Evolutionary conservation across 2,888 invertebrate genomes (phyloP), one percentile per base, ranked within the genome.

Genomic region (Tinea pellionella): DNA sequence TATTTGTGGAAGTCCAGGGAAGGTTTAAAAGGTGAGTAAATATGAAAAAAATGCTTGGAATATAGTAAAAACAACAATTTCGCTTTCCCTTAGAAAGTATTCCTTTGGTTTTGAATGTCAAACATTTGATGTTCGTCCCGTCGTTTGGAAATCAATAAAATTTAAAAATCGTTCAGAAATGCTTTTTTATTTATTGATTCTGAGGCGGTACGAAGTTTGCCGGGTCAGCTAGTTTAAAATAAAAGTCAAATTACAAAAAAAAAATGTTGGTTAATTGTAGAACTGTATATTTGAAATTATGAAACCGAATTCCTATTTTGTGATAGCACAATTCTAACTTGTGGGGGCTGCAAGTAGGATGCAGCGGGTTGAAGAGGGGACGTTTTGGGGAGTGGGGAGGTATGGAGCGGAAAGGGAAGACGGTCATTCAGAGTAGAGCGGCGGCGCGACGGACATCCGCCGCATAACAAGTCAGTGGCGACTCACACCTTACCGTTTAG

Each of bases 401-500:
- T 19, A 53, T 12, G 68, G 66, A 73, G 75, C 72, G 83, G 81
- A 78, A 81, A 75, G 80, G 86, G 86, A 84, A 83, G 83, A 77
- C 83, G 87, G 87, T 87, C 87, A 87, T 87, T 87, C 51, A 19
- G 61, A 12, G 56, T 84, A 82, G 84, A 79, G 82, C 84, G 82
- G 83, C 86, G 83, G 85, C 83, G 84, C 85, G 81, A 79, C 88
- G 88, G 87, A 88, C 88, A 79, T 88, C 88, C 87, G 87, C 84
- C 85, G 88, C 85, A 87, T 88, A 88, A 87, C 88, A 88, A 88
- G 83, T 84, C 85, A 82, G 83, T 84, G 83, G 80, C 78, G 78
- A 79, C 47, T 59, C 57, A 32, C 57, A 32, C 57, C 57, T 57
- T 29, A 7, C 24, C 53, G 24, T 53, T 53, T 53, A 53, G 9